Evolutionary conservation across 2,888 invertebrate species (phyloP), one percentile per base, ranked within the genome.

Genomic region (Troides helena): DNA sequence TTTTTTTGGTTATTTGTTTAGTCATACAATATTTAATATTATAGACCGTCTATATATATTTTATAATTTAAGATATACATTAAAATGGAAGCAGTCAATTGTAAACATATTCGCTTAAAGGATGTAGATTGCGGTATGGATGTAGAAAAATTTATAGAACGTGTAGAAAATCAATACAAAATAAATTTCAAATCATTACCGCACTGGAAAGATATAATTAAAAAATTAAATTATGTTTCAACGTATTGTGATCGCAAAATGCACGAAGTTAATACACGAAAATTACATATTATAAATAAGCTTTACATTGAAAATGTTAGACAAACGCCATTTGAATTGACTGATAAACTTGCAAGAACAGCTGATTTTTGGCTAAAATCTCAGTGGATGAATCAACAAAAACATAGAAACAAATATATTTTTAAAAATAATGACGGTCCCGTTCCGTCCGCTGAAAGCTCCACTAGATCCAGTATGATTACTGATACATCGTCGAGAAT

Each of bases 241-340:
- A 82, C 80, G 2, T 80, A 85, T 56, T 85, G 74, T 64, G 84
- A 84, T 72, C 78, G 74, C 60, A 85, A 76, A 78, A 77, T 88
- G 65, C 80, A 82, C 76, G 79, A 78, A 61, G 81, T 85, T 39
- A 77, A 81, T 25, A 60, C 70, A n/a, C 85, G 89, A 30, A 88
- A 89, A 71, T 59, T 68, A 43, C 59, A 72, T 21, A 91, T 92
- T 67, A 83, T 91, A 71, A 72, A 87, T 5, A 90, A 87, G 71
- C 73, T 92, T 56, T 84, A 80, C 59, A 74, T 74, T 61, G 78
- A 92, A 74, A 77, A 74, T 21, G 81, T 76, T 17, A 85, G 87
- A 75, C 75, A 73, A 56, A 85, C 90, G 1, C 90, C 92, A 0
- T 90, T 90, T 77, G 80, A 84, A 67, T 75, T 90, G 69, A 86